Conservation (phyloP, 2,888 invertebrate genomes). For the Erebia ligea region DNA sequence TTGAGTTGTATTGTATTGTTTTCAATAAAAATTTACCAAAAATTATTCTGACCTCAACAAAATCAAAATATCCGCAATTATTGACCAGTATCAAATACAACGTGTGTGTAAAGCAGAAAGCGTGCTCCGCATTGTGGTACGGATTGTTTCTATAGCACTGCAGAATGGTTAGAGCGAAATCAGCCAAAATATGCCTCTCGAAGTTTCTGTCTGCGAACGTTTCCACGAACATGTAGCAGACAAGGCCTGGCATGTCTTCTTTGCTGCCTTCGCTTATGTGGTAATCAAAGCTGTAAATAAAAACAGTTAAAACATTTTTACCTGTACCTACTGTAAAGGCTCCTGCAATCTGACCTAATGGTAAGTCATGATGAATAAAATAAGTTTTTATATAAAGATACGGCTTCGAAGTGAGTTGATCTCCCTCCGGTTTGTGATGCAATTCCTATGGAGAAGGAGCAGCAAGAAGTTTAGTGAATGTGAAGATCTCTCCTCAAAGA, state of each 20-base stretch:
- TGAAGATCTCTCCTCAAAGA: too few species aligned
- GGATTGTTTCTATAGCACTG: conserved; percentile 79
- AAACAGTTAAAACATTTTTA: background rate
- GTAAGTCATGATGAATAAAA: too few species aligned
- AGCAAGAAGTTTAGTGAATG: too few species aligned
- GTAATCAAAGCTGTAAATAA: conserved; percentile 75
- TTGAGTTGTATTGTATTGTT: too few species aligned
- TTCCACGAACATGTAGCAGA: conserved; percentile 78
- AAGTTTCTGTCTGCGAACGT: conserved; percentile 70
- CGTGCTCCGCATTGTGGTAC: conserved; percentile 86
- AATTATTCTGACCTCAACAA: conserved; percentile 65
- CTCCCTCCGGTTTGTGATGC: too few species aligned
- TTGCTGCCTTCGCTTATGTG: conserved; percentile 78
- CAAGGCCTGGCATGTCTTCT: conserved; percentile 78
- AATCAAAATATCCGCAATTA: conserved; percentile 74
- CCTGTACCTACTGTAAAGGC: background rate
- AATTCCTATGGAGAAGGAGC: too few species aligned
- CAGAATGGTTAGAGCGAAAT: conserved; percentile 78
- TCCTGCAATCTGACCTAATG: too few species aligned
- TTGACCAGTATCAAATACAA: conserved; percentile 81
- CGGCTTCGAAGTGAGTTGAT: too few species aligned
- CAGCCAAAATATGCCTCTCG: conserved; percentile 61
- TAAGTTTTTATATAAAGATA: too few species aligned
- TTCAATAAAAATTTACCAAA: too few species aligned
- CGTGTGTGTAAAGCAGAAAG: conserved; percentile 84